Evolutionary conservation across 2,113 vertebrate genomes (phyloP), one percentile per base, ranked within the genome.

Genomic region (Callaeas wilsoni): DNA sequence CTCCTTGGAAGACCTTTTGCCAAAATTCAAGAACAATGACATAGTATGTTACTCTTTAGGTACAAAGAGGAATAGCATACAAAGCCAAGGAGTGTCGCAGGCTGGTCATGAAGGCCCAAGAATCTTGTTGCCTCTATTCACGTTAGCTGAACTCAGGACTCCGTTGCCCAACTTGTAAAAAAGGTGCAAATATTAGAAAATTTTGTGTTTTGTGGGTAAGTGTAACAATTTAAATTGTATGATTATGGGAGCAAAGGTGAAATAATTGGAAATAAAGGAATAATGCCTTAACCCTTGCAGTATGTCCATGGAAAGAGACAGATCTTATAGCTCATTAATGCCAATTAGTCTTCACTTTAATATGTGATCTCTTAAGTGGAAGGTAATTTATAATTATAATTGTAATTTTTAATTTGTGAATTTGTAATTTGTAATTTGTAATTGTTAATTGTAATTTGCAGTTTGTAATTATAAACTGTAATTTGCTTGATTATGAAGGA

Each of bases 221-320:
- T 0, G 1, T n/a, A 30, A n/a, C 8, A 71, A 17, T 49, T 70
- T 44, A 57, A 20, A 1, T 64, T 64, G 6, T n/a, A 35, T 33
- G 17, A 14, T 42, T 80, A 30, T 35, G 5, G 17, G 4, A 76
- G 5, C 2, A 83, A 68, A 13, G 32, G 20, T 52, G 46, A 25
- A 39, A 37, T 46, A 23, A 16, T 9, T 64, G 30, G 19, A 77
- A 93, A 84, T 65, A 33, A 18, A 26, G 9, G 35, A 73, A 33
- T 18, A n/a, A 19, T 42, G 22, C 3, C 10, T 59, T 84, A 67
- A 76, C 1, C 3, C 22, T 63, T 68, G 11, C 4, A 26, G 7
- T 17, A 42, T 30, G 20, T 29, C 13, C 32, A 32, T 23, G 18
- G 20, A 18, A 47, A 75, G 11, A 59, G 20, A 59, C 1, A 79